These are phyloP conservation scores for Pachliopta kotzebuea DNA, from an alignment of 2,888 invertebrate species.

Conservation along the genomic window DNA sequence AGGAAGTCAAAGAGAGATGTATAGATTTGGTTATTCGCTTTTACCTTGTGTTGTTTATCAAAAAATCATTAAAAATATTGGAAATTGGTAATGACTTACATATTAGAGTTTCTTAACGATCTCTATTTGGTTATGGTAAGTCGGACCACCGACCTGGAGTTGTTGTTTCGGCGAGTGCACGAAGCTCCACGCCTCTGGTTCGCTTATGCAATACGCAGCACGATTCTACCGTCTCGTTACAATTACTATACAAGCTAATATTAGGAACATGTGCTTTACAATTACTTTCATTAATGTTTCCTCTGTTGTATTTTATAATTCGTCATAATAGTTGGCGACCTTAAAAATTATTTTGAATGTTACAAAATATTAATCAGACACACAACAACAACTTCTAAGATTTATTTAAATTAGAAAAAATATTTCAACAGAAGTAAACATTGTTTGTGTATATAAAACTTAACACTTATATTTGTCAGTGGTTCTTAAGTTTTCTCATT, in stretches of 20 bases:
- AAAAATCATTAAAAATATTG: not conserved
- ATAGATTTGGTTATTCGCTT: too few species aligned
- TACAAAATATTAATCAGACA: too few species aligned
- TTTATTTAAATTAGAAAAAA: too few species aligned
- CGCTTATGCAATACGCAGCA: constrained; percentile 10
- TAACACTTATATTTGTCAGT: not conserved
- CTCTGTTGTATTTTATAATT: too few species aligned
- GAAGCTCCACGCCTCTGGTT: constrained; percentile 31
- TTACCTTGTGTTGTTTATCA: not conserved
- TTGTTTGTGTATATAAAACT: too few species aligned
- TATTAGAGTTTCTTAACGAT: not conserved
- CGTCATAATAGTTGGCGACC: too few species aligned
- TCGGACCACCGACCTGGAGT: constrained; percentile 31
- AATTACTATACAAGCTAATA: constrained; percentile 10
- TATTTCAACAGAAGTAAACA: too few species aligned
- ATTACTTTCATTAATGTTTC: not conserved
- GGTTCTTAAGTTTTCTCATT: not conserved
- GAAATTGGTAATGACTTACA: not conserved
- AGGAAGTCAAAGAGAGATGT: too few species aligned
- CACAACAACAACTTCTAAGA: too few species aligned
- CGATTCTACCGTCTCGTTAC: constrained; percentile 20
- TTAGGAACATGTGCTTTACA: not conserved
- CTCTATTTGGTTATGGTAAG: constrained; percentile 24
- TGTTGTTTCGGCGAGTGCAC: constrained; percentile 29
- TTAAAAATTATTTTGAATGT: too few species aligned